Evolutionary conservation across 2,888 invertebrate species (phyloP).

Genomic region (Ptilodon capucinus): DNA sequence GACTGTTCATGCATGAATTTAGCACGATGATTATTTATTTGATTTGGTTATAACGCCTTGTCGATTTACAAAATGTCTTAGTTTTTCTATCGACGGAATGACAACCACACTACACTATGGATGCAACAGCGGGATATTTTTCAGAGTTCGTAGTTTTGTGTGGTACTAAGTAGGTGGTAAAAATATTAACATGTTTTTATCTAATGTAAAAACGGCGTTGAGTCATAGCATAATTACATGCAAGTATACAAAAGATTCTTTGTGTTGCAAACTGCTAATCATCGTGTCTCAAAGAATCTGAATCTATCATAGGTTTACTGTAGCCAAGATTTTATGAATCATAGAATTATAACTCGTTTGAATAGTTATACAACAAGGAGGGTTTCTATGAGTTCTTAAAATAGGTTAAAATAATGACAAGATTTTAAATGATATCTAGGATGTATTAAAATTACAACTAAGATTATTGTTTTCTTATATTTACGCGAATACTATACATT

Average conservation of each 20-base stretch:
- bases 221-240: slow-evolving; percentile 49
- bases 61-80: slow-evolving; percentile 11
- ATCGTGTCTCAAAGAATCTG: slow-evolving; percentile 39
- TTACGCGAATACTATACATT: no score
- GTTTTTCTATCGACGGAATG: not conserved
- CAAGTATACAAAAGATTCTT: slow-evolving; percentile 49
- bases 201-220: slow-evolving; percentile 32
- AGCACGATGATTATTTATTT: slow-evolving; percentile 53
- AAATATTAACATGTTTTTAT: not conserved
- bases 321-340: slow-evolving; percentile 32
- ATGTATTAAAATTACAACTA: not conserved
- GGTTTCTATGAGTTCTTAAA: no score
- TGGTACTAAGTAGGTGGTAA: not conserved
- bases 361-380: slow-evolving; percentile 1
- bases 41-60: slow-evolving; percentile 36
- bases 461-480: no score
- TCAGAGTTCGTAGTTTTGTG: slow-evolving; percentile 7
- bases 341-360: slow-evolving; percentile 17
- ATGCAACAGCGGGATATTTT: slow-evolving; percentile 5
- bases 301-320: slow-evolving; percentile 27
- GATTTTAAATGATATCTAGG: not conserved
- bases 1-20: slow-evolving; percentile 62
- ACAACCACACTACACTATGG: slow-evolving; percentile 5
- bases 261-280: slow-evolving; percentile 57
- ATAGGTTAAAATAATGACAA: no score